Percentiles rank a stretch among this genome's conserved stretches.
phyloP scores from a whole-genome alignment of 2,888 invertebrate species.

The Limnephilus marmoratus region DNA sequence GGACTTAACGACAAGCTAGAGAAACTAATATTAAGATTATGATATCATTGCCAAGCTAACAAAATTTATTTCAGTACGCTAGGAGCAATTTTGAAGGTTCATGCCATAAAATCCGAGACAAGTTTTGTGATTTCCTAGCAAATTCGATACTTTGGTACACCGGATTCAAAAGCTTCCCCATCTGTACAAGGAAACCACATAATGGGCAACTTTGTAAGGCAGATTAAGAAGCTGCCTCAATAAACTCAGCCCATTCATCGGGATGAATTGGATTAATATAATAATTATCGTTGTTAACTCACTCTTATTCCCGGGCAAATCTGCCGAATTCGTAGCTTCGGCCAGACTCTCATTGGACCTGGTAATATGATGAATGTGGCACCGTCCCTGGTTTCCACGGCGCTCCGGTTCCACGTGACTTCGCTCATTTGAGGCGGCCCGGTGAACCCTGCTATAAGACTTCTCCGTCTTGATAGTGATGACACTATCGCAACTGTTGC shows the following conservation, averaged over 20 bases:
- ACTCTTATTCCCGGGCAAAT: constrained; percentile 72
- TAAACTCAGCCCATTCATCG: neutral
- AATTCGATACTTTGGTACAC: too few relatives aligned
- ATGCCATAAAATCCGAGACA: too few relatives aligned
- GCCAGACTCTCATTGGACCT: constrained; percentile 66
- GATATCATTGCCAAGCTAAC: too few relatives aligned
- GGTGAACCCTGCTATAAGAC: constrained; percentile 40
- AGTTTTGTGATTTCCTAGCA: too few relatives aligned
- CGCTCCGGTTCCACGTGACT: neutral
- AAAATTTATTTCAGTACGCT: too few relatives aligned
- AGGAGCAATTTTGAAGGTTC: too few relatives aligned
- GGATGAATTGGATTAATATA: neutral
- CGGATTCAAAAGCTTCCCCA: neutral
- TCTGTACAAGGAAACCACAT: neutral
- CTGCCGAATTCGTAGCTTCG: constrained; percentile 73
- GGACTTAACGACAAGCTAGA: too few relatives aligned
- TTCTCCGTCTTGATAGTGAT: constrained; percentile 54
- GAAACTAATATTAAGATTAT: too few relatives aligned
- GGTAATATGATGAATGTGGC: constrained; percentile 4
- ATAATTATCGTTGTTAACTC: constrained; percentile 20
- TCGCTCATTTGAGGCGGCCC: constrained; percentile 31
- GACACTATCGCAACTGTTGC: constrained; percentile 62
- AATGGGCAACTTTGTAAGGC: too few relatives aligned
- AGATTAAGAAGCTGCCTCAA: neutral
- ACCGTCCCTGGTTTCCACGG: neutral